Base-by-base conservation (phyloP, 2,888 invertebrate genomes). In the Bugulina stolonifera region DNA sequence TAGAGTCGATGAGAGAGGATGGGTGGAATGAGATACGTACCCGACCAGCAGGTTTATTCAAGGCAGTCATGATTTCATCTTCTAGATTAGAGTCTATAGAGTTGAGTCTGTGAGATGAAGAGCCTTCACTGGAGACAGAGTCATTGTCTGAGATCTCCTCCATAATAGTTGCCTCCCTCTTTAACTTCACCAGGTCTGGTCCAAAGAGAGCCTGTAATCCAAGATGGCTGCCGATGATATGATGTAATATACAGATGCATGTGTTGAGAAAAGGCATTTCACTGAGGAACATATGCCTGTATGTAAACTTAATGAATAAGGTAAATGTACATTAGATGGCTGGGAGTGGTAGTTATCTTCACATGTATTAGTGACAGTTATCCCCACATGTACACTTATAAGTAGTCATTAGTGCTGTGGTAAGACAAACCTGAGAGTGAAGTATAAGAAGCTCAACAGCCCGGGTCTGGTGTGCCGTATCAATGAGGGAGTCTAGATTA, bases 381-480 rank as follows among this genome's bases (percentile, higher is more conserved):
- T n/a, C n/a, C n/a, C n/a, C n/a, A n/a, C n/a, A n/a, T n/a, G n/a
- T n/a, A n/a, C n/a, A n/a, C n/a, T n/a, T n/a, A n/a, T n/a, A n/a
- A n/a, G n/a, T n/a, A n/a, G n/a, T n/a, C n/a, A n/a, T n/a, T n/a
- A n/a, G n/a, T n/a, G n/a, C n/a, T n/a, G n/a, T n/a, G n/a, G 18
- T 43, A 43, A 18, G 71, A 74, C 76, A 71, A 57, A 80, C 80
- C 75, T 84, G 79, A 3, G 86, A 86, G 77, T 85, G 78, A 29
- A 80, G 78, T 29, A 88, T 87, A 71, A 88, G 82, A 54, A 88
- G 81, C 77, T 88, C 88, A 43, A 89, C 84, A 29, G 86, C 85
- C 72, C 86, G 81, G 29, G 87, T 87, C 77, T 88, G 88, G 77
- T 87, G 86, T 71, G 87, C 86, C 0, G 87, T 87, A 78, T 88